Evolutionary conservation across 2,797 vertebrate genomes (phyloP), one percentile per base, ranked within the genome.

Genomic region (Synaphobranchus kaupii): DNA sequence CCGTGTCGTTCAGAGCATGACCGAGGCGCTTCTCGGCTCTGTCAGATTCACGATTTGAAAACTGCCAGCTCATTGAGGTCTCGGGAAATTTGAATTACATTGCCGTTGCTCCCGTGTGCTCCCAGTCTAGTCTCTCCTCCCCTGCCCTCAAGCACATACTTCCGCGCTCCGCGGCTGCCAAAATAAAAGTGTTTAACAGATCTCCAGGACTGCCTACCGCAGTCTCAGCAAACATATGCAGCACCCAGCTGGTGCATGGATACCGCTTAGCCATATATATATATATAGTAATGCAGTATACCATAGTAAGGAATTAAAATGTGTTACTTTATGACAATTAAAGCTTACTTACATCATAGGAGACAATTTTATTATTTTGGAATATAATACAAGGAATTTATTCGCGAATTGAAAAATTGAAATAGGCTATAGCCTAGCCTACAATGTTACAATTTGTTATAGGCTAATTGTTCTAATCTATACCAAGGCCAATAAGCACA

Each of bases 101-200:
- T 83, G 63, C 56, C 63, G 78, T 83, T 54, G 58, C n/a, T 83
- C 81, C n/a, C 13, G 80, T 68, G 60, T 25, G 60, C 86, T 25
- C 28, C 60, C 39, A 5, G 52, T 83, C 63, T 31, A 0, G 25
- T 31, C 58, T 17, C 58, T 63, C 63, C 82, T 15, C 60, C 25
- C 78, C 66, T 58, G 31, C 86, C 82, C 81, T 54, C 86, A 25
- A 76, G 66, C 82, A 15, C 83, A 76, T 10, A 31, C 47, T 63
- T 76, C 50, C 31, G 58, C 58, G 15, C n/a, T n/a, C n/a, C n/a
- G 50, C 68, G n/a, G 66, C 86, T 76, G 48, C 83, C 86, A 84
- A 87, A 87, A 84, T 87, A 87, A 87, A 87, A 87, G 86, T 87
- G 82, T 54, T 47, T 44, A 31, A 39, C 47, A 17, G 80, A 25